Evolutionary conservation across 2,113 vertebrate species (phyloP), one percentile per base, ranked within the genome.

Genomic region (Sakesphorus luctuosus): DNA sequence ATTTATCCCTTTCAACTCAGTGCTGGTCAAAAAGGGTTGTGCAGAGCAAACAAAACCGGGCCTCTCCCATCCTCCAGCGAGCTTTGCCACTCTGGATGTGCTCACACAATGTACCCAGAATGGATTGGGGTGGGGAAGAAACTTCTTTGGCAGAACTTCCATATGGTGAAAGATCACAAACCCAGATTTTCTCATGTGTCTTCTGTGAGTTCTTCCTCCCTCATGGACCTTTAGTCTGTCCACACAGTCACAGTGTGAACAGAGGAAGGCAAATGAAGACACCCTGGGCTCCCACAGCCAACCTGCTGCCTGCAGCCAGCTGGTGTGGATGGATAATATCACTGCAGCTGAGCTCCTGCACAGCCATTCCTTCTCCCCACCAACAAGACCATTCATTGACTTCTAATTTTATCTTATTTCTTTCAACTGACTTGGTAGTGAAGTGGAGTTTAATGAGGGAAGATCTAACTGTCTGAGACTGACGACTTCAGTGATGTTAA

Each of bases 391-490:
- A 82, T 76, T 25, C 65, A 46, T 61, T 11, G 52, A 18, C 83
- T 92, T 85, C 74, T 87, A 62, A 90, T 84, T 95, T 83, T 75
- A 72, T 86, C 83, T 92, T 50, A 59, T 76, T 85, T 82, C 90
- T 63, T 83, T 89, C 81, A 91, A 40, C 49, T 73, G 85, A 71
- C 68, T 96, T 88, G 47, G 36, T 67, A 35, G 69, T 33, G 90
- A 92, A 74, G 85, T 83, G 20, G 88, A 94, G 20, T 83, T 89
- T 93, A 96, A 96, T 88, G 84, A 94, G 62, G 62, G 82, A 87
- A 95, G 68, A 69, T 93, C 66, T 93, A 96, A 97, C 90, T 81
- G 86, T 43, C 89, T 94, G 76, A 82, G 84, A 90, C 88, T 79
- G 93, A 97, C 13, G 36, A 86, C 83, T 86, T 93, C 3, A 79